Conservation (phyloP, 2,888 invertebrate genomes). For the Hesperia comma region DNA sequence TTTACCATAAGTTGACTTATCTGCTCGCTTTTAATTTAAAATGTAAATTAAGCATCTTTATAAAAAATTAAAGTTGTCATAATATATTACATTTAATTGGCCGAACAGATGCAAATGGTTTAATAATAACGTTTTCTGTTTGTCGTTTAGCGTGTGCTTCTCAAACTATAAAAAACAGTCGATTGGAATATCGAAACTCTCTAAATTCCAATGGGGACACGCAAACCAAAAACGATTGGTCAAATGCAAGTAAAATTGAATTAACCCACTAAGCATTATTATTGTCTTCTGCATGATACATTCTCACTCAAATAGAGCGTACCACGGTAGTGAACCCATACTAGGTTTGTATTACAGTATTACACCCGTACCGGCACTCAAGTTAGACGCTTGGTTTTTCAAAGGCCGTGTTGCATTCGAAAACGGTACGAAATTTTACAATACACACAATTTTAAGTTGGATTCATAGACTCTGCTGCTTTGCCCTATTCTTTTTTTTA, state of each 20-base stretch:
- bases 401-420: constrained; percentile 47
- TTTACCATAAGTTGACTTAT: no score
- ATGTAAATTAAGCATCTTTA: no score
- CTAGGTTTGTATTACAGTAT: constrained; percentile 63
- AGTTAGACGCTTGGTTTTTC: constrained; percentile 67
- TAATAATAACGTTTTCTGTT: neutral
- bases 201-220: constrained; percentile 43
- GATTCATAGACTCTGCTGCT: constrained; percentile 8
- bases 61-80: no score
- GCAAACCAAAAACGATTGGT: constrained; percentile 39
- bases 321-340: constrained; percentile 58
- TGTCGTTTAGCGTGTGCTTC: neutral
- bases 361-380: constrained; percentile 67
- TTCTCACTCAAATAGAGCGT: constrained; percentile 79
- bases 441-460: constrained; percentile 24
- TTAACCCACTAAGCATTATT: constrained; percentile 46
- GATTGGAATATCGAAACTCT: constrained; percentile 38
- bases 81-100: no score
- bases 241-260: constrained; percentile 35
- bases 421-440: constrained; percentile 45
- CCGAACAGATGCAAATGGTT: no score
- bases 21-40: no score
- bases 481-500: constrained; percentile 16
- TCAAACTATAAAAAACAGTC: neutral
- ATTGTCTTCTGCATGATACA: constrained; percentile 72